These are phyloP conservation scores for Boulengerochromis microlepis DNA, from an alignment of 2,113 vertebrate species.

Conservation along the genomic window DNA sequence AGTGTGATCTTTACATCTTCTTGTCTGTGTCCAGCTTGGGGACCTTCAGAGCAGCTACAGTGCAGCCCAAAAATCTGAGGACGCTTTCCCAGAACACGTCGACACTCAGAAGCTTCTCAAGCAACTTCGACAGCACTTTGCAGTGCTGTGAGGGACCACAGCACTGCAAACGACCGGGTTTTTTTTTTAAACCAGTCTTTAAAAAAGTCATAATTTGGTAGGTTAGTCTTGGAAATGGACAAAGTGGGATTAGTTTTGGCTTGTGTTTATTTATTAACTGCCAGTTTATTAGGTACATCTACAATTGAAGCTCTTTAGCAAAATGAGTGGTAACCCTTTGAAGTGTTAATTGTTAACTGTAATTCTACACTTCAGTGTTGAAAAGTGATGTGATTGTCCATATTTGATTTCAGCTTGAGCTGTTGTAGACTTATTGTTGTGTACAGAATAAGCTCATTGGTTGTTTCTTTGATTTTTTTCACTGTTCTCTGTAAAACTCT, in stretches of 20 bases:
- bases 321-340: background rate
- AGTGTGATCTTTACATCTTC: background rate
- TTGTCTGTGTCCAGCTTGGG: slow-evolving; percentile 76
- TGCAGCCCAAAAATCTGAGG: slow-evolving; percentile 84
- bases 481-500: background rate
- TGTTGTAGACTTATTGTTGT: background rate
- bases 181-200: background rate
- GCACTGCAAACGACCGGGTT: accelerated
- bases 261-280: background rate
- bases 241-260: background rate
- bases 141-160: slow-evolving; percentile 45
- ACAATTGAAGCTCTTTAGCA: background rate
- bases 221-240: background rate
- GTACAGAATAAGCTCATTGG: background rate
- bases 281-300: background rate
- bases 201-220: background rate
- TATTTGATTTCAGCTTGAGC: background rate
- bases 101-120: slow-evolving; percentile 90
- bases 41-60: slow-evolving; percentile 94
- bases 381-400: background rate
- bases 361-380: background rate
- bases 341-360: background rate
- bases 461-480: background rate
- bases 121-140: slow-evolving; percentile 86
- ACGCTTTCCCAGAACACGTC: slow-evolving; percentile 88